Conservation (phyloP, 2,113 vertebrate species). For the Archilochus colubris region DNA sequence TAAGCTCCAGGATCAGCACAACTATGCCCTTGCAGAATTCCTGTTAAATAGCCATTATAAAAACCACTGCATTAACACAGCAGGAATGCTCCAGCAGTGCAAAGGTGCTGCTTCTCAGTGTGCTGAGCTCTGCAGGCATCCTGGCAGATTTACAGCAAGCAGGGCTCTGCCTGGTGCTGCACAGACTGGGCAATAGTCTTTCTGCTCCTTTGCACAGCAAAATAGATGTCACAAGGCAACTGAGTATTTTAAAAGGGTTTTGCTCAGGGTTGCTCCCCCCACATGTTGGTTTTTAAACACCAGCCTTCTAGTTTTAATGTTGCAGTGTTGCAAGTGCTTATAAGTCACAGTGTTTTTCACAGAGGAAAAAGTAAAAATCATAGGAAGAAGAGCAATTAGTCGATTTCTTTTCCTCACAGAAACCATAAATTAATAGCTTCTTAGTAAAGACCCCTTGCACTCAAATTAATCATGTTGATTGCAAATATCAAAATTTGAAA, state of each 20-base stretch:
- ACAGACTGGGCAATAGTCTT: background rate
- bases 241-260: background rate
- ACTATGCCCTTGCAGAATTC: background rate
- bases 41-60: background rate
- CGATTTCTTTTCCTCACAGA: background rate
- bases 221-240: background rate
- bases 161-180: background rate
- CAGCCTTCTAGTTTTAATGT: background rate
- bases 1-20: background rate
- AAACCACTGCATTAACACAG: background rate
- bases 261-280: background rate
- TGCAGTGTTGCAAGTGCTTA: background rate
- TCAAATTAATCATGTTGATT: background rate
- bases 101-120: background rate
- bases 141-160: fast-evolving
- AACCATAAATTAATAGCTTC: background rate
- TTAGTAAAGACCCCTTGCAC: background rate
- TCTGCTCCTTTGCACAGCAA: background rate
- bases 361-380: background rate
- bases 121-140: background rate
- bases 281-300: background rate
- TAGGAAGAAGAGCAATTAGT: background rate
- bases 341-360: background rate
- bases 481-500: background rate
- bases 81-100: background rate